A percentile compares a stretch with the other conserved stretches of the same genome.
Evolutionary conservation across 2,113 vertebrate species (phyloP).

Genomic region (Dasyprocta punctata): DNA sequence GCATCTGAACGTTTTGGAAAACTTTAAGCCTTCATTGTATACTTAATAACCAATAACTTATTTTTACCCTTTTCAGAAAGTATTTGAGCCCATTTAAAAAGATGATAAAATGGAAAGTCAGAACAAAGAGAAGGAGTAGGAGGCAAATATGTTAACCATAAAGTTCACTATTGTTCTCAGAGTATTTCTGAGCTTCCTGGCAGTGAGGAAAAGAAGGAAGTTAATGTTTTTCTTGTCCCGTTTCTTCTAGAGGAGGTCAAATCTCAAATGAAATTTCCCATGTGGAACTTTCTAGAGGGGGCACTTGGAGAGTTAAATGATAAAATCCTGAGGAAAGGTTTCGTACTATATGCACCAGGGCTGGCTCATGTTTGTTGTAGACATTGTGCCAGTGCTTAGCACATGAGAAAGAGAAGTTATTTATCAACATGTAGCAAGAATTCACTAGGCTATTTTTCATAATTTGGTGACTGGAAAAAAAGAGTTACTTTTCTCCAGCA

Average conservation of each 20-base stretch:
- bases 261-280: not conserved
- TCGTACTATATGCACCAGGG: not conserved
- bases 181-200: not conserved
- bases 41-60: not conserved
- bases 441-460: not conserved
- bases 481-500: constrained; percentile 26
- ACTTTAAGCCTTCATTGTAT: not conserved
- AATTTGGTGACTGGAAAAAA: not conserved
- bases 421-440: not conserved
- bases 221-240: not conserved
- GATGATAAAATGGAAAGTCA: constrained; percentile 13
- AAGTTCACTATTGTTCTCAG: not conserved
- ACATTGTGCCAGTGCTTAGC: not conserved
- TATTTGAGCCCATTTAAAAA: constrained; percentile 32
- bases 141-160: not conserved
- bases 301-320: constrained; percentile 4
- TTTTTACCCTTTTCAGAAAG: constrained; percentile 23
- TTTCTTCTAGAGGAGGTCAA: not conserved
- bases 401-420: not conserved
- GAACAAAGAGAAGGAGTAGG: not conserved
- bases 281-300: not conserved
- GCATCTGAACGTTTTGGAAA: constrained; percentile 41
- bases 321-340: not conserved
- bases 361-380: not conserved
- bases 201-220: not conserved